These are phyloP conservation scores for Vipera ursinii DNA, from an alignment of 2,797 vertebrate species.

Conservation along the genomic window DNA sequence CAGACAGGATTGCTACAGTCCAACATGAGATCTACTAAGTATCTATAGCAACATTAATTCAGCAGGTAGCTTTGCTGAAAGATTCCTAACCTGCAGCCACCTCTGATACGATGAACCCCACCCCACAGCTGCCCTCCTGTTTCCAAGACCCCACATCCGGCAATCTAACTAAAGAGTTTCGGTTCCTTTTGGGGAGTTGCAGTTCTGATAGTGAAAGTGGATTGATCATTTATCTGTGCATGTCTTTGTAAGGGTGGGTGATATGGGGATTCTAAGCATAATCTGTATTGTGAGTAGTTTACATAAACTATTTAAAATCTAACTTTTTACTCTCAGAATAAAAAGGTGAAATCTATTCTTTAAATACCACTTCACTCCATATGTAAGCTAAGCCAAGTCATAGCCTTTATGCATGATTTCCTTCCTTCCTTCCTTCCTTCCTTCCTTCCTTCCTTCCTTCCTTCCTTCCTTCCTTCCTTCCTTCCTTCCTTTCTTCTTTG, in stretches of 20 bases:
- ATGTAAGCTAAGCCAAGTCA: neutral
- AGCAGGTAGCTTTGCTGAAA: neutral
- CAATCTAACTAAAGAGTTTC: neutral
- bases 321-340: neutral
- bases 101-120: neutral
- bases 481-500: neutral
- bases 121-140: neutral
- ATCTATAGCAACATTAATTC: neutral
- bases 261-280: neutral
- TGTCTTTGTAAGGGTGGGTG: neutral
- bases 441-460: too few species aligned
- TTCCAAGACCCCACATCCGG: neutral
- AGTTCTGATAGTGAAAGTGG: neutral
- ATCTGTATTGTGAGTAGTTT: neutral
- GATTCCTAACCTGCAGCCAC: neutral
- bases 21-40: neutral
- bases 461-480: too few species aligned
- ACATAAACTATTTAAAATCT: neutral
- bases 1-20: neutral
- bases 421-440: neutral
- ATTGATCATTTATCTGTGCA: neutral
- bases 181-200: neutral
- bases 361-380: neutral
- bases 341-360: neutral
- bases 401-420: too few species aligned